Conservation (phyloP, 2,888 invertebrate species). For the Eupithecia exiguata region DNA sequence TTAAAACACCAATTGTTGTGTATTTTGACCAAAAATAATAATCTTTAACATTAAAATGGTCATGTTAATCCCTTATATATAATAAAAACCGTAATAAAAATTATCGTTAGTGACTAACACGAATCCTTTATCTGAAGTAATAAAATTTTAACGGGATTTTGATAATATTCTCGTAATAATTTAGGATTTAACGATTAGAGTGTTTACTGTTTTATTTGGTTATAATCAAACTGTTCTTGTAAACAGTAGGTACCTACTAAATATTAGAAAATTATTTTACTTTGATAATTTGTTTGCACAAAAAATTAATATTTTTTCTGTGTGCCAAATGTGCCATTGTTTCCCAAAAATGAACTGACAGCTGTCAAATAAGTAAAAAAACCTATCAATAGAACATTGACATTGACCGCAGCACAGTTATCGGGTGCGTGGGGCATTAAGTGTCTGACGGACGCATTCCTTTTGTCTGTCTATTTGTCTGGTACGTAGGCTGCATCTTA, state of each 20-base stretch:
- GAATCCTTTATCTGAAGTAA: conserved; percentile 41
- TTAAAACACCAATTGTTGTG: background rate
- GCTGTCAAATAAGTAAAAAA: background rate
- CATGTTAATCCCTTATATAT: conserved; percentile 19
- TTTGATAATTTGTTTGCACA: background rate
- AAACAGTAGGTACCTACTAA: too few species aligned
- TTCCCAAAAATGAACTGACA: background rate
- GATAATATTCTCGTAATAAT: conserved; percentile 41
- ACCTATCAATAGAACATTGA: conserved; percentile 18
- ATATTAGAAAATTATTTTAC: background rate
- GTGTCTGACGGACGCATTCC: conserved; percentile 61
- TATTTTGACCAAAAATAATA: background rate
- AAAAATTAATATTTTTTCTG: background rate
- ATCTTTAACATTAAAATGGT: conserved; percentile 3
- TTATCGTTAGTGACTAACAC: conserved; percentile 37
- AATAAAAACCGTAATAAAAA: conserved; percentile 32
- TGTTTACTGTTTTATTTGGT: background rate
- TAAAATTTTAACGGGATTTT: conserved; percentile 42
- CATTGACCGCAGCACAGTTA: conserved; percentile 49
- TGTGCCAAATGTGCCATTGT: background rate
- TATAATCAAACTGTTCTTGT: background rate
- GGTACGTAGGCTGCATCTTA: conserved; percentile 51
- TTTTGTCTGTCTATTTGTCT: conserved; percentile 60
- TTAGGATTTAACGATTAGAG: conserved; percentile 5
- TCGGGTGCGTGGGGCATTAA: conserved; percentile 64